Conservation (phyloP, 2,888 invertebrate species). For the Parnassius glacialis region DNA sequence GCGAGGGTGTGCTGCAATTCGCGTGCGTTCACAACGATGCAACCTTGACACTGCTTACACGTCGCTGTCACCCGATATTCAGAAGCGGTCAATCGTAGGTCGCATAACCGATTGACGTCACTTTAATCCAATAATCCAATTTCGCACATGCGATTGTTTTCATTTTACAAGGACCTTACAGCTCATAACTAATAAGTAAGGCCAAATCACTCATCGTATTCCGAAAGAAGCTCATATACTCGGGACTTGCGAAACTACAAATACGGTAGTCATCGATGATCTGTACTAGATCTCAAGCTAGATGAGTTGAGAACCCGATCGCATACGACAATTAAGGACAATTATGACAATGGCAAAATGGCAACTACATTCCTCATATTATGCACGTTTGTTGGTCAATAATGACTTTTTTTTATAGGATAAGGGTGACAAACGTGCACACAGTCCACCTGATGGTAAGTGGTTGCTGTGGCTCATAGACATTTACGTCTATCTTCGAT, state of each 20-base stretch:
- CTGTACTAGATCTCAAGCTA: neutral
- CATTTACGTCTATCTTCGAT: too few relatives aligned
- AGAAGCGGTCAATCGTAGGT: neutral
- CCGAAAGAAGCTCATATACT: neutral
- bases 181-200: neutral
- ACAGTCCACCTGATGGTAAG: too few relatives aligned
- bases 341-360: too few relatives aligned
- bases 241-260: too few relatives aligned
- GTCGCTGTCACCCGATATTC: neutral
- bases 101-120: neutral
- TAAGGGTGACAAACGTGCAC: too few relatives aligned
- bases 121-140: constrained; percentile 1
- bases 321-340: neutral
- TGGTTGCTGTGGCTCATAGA: too few relatives aligned
- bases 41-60: constrained; percentile 1
- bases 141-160: constrained; percentile 3
- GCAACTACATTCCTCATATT: too few relatives aligned
- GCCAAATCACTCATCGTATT: neutral
- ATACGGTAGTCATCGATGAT: too few relatives aligned
- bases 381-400: too few relatives aligned
- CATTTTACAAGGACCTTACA: neutral
- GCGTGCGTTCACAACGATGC: neutral
- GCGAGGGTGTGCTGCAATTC: neutral
- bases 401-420: too few relatives aligned
- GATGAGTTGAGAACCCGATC: neutral